phyloP scores from a whole-genome alignment of 2,113 vertebrate genomes.

The Halcyon senegalensis region DNA sequence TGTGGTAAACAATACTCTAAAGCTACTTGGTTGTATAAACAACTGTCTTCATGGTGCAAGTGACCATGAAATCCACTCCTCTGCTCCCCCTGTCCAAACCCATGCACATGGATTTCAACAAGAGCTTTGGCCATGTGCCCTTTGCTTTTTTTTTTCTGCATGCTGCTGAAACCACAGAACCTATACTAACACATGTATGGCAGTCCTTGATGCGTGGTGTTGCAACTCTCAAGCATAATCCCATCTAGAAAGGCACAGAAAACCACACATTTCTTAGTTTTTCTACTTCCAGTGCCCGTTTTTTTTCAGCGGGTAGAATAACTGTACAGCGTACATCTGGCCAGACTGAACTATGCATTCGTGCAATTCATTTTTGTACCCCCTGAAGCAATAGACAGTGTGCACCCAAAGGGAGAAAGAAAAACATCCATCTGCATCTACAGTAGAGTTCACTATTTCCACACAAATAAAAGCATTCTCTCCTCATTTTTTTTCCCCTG shows the following conservation, averaged over 20 bases:
- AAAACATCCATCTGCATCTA: background rate
- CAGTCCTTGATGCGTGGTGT: fast-evolving
- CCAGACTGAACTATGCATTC: background rate
- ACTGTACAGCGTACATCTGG: background rate
- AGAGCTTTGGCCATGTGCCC: background rate
- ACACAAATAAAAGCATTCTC: background rate
- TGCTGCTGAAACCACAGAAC: background rate
- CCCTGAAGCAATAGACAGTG: background rate
- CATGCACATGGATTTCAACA: fast-evolving
- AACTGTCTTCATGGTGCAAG: background rate
- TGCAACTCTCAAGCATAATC: background rate
- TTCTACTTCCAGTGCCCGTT: background rate
- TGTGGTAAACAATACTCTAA: background rate
- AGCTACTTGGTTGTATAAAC: background rate
- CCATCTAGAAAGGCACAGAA: background rate
- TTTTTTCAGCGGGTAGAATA: background rate
- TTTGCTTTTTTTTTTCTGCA: background rate
- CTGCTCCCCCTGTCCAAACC: background rate
- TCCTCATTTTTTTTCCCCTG: background rate
- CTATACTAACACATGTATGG: fast-evolving
- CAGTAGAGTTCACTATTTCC: background rate
- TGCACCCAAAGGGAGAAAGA: background rate
- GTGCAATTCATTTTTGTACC: background rate
- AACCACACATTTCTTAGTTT: background rate
- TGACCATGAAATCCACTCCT: background rate